Conservation (phyloP, 2,113 vertebrate genomes). For the Caretta caretta region DNA sequence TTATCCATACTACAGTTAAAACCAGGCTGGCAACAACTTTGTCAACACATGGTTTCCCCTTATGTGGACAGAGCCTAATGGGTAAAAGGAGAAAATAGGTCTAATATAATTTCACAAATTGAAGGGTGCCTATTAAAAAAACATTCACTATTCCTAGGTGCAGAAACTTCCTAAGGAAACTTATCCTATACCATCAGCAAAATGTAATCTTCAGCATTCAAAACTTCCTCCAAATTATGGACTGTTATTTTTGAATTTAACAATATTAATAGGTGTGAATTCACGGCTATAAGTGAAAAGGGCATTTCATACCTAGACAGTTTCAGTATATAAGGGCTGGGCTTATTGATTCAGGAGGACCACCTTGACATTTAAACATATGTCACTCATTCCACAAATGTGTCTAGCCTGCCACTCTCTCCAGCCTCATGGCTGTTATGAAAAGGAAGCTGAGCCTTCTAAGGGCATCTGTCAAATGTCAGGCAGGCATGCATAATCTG, state of each 20-base stretch:
- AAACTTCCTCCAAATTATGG: not conserved
- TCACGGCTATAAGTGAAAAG: not conserved
- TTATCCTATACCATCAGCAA: constrained; percentile 24
- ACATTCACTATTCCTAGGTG: not conserved
- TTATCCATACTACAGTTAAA: not conserved
- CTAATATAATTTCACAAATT: not conserved
- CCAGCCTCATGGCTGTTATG: constrained; percentile 15
- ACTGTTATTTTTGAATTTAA: constrained; percentile 51
- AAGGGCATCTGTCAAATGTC: constrained; percentile 61
- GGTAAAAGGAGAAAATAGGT: not conserved
- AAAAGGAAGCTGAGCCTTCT: constrained; percentile 56
- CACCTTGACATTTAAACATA: constrained; percentile 61
- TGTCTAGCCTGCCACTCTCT: constrained; percentile 52
- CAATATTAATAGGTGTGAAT: constrained; percentile 38
- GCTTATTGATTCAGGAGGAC: constrained; percentile 53
- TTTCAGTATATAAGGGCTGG: constrained; percentile 25
- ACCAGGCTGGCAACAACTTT: not conserved
- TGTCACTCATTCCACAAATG: constrained; percentile 55
- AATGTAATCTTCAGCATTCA: constrained; percentile 61
- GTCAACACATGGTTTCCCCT: not conserved
- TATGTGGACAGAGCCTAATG: not conserved
- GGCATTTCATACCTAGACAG: constrained; percentile 17
- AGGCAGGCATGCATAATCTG: constrained; percentile 69
- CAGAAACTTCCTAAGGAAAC: constrained; percentile 29
- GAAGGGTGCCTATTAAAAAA: not conserved